Evolutionary conservation across 2,113 vertebrate genomes (phyloP), one percentile per base, ranked within the genome.

Genomic region (Gasterosteus aculeatus): DNA sequence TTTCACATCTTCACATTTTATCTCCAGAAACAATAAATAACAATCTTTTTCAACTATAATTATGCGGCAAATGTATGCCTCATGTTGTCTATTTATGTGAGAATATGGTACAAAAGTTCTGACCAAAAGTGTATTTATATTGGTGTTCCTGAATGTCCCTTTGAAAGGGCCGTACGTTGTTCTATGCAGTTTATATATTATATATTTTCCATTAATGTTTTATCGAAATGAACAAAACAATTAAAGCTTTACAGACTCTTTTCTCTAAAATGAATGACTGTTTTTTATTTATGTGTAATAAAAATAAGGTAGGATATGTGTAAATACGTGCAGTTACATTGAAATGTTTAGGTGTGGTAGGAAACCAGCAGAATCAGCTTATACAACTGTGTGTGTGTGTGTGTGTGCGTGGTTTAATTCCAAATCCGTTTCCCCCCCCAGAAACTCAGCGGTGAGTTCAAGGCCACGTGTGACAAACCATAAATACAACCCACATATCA

Each of bases 121-220:
- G 77, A 85, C 80, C 57, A 75, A 77, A 85, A 67, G 65, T 89
- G 59, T 89, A 83, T 92, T 89, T 92, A 91, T 91, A 83, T 82
- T 71, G 49, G 53, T 72, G 22, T 72, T 68, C 42, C 75, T 85
- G 15, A 61, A 51, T 15, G 29, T 65, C 60, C 59, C 77, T 89
- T 89, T 90, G 77, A 85, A 81, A 88, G 87, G 84, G 83, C 12
- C 49, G 53, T n/a, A 62, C 35, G 26, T 60, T 66, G n/a, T 82
- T 33, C 84, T 88, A 90, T 89, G 79, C 85, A 83, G 76, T 87
- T 83, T 76, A 35, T 77, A 77, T 57, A 64, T 1, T 44, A n/a
- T 18, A 19, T 61, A 10, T 82, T 64, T 75, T 46, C 22, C 16
- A 75, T 57, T 2, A 5, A 39, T 84, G 69, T 84, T 85, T 74